Evolutionary conservation across 2,113 vertebrate species (phyloP).

Genomic region (Scalopus aquaticus): DNA sequence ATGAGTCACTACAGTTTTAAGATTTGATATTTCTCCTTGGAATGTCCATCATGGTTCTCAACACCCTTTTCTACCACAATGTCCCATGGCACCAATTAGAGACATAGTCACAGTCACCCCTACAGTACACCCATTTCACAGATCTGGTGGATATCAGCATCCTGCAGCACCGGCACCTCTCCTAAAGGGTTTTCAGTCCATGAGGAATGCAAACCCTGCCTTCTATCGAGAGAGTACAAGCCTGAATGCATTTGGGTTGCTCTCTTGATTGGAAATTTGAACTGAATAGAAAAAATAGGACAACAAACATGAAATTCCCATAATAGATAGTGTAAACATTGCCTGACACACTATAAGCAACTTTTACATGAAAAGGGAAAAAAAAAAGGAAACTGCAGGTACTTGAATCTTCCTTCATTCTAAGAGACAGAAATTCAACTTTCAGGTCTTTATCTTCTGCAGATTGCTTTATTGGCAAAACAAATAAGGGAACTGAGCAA

Average conservation of each 20-base stretch:
- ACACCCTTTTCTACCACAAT: background rate
- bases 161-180: background rate
- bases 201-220: too few relatives aligned
- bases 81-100: background rate
- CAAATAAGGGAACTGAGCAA: background rate
- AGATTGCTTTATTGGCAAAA: background rate
- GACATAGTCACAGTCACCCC: accelerated
- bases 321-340: background rate
- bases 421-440: background rate
- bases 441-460: background rate
- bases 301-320: background rate
- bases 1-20: background rate
- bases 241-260: background rate
- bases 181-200: too few relatives aligned
- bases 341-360: too few relatives aligned
- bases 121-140: accelerated
- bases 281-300: background rate
- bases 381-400: background rate
- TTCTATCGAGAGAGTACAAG: too few relatives aligned
- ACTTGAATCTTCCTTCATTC: background rate
- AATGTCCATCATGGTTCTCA: too few relatives aligned
- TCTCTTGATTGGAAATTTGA: background rate
- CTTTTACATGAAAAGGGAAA: background rate
- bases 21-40: background rate
- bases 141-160: too few relatives aligned